A percentile compares a stretch with the other conserved stretches of the same genome.
phyloP scores from a whole-genome alignment of 2,888 invertebrate genomes.

The Mycalesis mineus region DNA sequence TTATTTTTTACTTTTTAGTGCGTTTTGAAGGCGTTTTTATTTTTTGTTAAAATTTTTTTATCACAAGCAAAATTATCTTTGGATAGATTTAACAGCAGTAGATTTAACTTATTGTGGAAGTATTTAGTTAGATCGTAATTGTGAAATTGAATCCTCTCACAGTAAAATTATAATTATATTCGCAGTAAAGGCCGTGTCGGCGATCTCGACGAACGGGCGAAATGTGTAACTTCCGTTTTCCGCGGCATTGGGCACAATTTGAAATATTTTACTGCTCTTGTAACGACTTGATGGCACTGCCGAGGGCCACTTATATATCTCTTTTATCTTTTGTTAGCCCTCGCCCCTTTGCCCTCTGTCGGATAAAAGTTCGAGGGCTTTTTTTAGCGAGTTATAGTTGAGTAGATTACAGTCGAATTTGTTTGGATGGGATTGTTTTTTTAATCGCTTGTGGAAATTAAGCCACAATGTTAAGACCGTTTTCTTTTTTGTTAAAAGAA shows the following conservation, averaged over 20 bases:
- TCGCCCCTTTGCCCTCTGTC: conserved; percentile 62
- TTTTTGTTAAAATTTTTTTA: no score
- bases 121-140: neutral
- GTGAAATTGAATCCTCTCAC: conserved; percentile 5
- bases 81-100: neutral
- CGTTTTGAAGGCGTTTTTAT: no score
- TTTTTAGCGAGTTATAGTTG: conserved; percentile 49
- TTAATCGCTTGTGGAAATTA: conserved; percentile 35
- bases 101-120: neutral
- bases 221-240: conserved; percentile 76
- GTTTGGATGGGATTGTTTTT: conserved; percentile 29
- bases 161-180: conserved; percentile 34
- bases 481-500: conserved; percentile 3
- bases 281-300: conserved; percentile 78
- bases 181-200: conserved; percentile 25
- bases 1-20: no score
- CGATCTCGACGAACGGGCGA: conserved; percentile 34
- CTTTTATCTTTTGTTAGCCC: conserved; percentile 74
- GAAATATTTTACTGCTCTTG: conserved; percentile 78
- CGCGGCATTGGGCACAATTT: conserved; percentile 77
- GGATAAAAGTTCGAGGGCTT: conserved; percentile 58
- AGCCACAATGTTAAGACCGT: conserved; percentile 18
- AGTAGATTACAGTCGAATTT: conserved; percentile 35
- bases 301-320: conserved; percentile 77
- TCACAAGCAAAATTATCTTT: neutral